Evolutionary conservation across 2,888 invertebrate species (phyloP), one percentile per base, ranked within the genome.

Genomic region (Campaea margaritaria): DNA sequence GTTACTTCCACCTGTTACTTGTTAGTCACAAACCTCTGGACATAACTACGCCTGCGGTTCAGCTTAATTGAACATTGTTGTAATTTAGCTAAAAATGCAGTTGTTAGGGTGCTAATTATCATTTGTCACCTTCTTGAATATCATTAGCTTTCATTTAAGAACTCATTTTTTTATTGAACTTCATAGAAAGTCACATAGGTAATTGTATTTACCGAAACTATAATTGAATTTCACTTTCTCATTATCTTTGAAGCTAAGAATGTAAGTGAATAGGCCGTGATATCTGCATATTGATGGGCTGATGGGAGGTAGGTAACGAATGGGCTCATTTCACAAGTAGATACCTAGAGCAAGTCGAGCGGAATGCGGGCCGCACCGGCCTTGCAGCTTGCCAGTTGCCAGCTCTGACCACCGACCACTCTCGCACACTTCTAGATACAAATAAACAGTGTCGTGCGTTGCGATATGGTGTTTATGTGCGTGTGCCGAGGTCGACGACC

Each of bases 341-440:
- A 79, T 75, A 21, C 21, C n/a, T n/a, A 76, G 58, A 68, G 81
- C 82, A 81, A 82, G 81, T 84, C 78, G 82, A 81, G 82, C 79
- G 91, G 91, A 91, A 89, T 89, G 90, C 87, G 85, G 87, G 77
- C 81, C 82, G 83, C 68, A 54, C 81, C 86, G 89, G 88, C 90
- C 90, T 89, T 90, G 91, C 84, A 82, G 85, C 87, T 86, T 84
- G 86, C 88, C 87, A 85, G 83, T 86, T 84, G 86, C 88, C 87
- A 86, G 83, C 81, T 77, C 82, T 88, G 89, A 87, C 90, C 88
- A 89, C 87, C 86, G 89, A 86, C 89, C 88, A 89, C 87, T 88
- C 87, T 83, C 81, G 79, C 79, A 79, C 81, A 82, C 78, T 81
- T 74, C 79, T 74, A 84, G 75, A 82, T 82, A 79, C 74, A 79